phyloP scores from a whole-genome alignment of 1,140 invertebrate species.

The Zophobas atratus region DNA sequence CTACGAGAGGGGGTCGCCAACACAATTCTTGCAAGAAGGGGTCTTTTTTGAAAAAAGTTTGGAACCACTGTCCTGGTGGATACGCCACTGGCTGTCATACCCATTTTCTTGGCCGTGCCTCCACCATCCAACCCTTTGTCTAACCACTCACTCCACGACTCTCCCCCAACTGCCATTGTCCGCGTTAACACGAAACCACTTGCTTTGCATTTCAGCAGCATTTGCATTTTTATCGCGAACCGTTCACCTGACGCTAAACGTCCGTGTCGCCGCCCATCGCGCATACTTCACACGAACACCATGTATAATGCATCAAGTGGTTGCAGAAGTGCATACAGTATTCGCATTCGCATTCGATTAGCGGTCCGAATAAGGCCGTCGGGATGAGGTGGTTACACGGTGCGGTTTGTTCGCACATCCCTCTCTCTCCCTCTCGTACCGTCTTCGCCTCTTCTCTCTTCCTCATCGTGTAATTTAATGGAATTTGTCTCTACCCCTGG shows the following conservation, averaged over 20 bases:
- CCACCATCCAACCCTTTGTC: too few species aligned
- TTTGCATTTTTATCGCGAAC: not conserved
- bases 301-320: slow-evolving; percentile 21
- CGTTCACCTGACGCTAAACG: not conserved
- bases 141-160: too few species aligned
- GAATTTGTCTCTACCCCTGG: slow-evolving; percentile 23
- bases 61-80: too few species aligned
- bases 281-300: not conserved
- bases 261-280: not conserved
- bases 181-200: too few species aligned
- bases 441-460: not conserved
- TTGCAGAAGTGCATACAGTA: slow-evolving; percentile 2
- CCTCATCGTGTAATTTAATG: slow-evolving; percentile 24
- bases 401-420: slow-evolving; percentile 2
- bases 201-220: not conserved
- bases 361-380: slow-evolving; percentile 1
- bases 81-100: too few species aligned
- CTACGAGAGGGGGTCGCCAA: too few species aligned
- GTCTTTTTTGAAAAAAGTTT: too few species aligned
- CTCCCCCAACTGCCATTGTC: too few species aligned
- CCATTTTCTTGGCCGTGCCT: too few species aligned
- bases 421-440: not conserved
- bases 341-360: slow-evolving; percentile 1
- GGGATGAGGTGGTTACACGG: slow-evolving; percentile 6
- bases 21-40: too few species aligned